Percentiles rank a stretch among this genome's conserved stretches.
Conservation (phyloP, 2,797 vertebrate genomes). For the Aselliscus stoliczkanus region DNA sequence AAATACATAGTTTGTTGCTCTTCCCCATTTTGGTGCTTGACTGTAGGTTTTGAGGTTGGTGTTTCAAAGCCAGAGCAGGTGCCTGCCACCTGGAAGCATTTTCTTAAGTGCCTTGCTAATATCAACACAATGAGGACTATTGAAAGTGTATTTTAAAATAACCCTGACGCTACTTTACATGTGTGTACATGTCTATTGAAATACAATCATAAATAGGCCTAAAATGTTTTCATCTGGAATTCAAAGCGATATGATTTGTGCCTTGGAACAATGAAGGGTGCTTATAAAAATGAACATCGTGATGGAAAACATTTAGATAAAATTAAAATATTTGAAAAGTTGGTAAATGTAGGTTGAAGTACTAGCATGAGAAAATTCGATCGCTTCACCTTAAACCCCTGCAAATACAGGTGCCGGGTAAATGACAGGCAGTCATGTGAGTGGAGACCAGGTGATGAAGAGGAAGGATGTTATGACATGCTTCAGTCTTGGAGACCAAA, state of each 20-base stretch:
- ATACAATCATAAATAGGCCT: conserved; percentile 56
- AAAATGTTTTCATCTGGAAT: conserved; percentile 64
- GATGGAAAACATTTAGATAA: conserved; percentile 62
- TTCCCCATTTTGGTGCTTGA: conserved; percentile 28
- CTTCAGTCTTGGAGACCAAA: neutral
- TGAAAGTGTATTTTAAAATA: conserved; percentile 51
- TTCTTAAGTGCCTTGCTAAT: conserved; percentile 46
- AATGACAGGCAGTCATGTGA: neutral
- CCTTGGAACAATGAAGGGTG: conserved; percentile 65
- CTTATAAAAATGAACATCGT: conserved; percentile 41
- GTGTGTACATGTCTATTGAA: conserved; percentile 58
- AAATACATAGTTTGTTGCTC: conserved; percentile 34
- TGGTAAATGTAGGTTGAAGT: conserved; percentile 36
- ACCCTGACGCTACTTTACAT: conserved; percentile 39
- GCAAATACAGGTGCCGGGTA: neutral
- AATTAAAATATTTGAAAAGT: conserved; percentile 56
- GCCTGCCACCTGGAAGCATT: conserved; percentile 69
- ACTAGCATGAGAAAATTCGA: neutral
- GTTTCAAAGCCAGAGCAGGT: conserved; percentile 65
- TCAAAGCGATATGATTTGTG: conserved; percentile 59
- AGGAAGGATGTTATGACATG: neutral
- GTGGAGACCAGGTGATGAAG: neutral
- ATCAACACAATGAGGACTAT: conserved; percentile 45
- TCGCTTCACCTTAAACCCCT: neutral
- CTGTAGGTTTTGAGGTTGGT: conserved; percentile 39